Base-by-base conservation (phyloP, 2,888 invertebrate species). In the Mechanitis mazaeus region DNA sequence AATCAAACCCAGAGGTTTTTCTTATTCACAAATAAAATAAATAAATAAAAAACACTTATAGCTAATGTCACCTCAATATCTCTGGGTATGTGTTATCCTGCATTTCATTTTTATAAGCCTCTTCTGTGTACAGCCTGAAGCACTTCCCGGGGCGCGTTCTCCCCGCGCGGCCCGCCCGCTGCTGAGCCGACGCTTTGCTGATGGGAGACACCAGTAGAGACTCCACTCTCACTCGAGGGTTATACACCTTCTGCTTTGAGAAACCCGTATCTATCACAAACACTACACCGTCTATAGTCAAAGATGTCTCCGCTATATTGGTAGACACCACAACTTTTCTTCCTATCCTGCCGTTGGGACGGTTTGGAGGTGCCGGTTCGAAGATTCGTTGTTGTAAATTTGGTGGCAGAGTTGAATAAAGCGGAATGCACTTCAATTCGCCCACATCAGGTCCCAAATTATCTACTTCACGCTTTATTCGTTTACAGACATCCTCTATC, bases 181-280 rank as follows among this genome's bases (percentile, higher is more conserved):
- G 99, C 84, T 99, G 98, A 0, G 99, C 98, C 1, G 98, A 98
- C 0, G 99, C 99, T 90, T 99, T 99, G 78, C 98, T 98, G 70
- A 99, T 99, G 1, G 99, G 98, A 0, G 99, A 98, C 7, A 99
- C 99, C 1, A 99, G 89, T 12, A 99, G 91, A 3, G 98, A 99
- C 86, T 99, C 99, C 3, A 99, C 99, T 11, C 99, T 93, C 72
- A 87, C 87, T 3, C 96, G 90, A 0, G 96, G 96, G 78, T 97
- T 97, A 80, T 96, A 97, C 4, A 97, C 97, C 91, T 99, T 99
- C 83, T 99, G 99, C 79, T 99, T 99, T 0, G 99, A 98, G 87
- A 99, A 99, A 9, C 99, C 99, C 0, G 99, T 99, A 87, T 99
- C 99, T 77, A 99, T 99, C 9, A 99, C 99, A 81, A 98, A 99